Evolutionary conservation across 2,888 invertebrate species (phyloP).

Genomic region (Drepana falcataria): DNA sequence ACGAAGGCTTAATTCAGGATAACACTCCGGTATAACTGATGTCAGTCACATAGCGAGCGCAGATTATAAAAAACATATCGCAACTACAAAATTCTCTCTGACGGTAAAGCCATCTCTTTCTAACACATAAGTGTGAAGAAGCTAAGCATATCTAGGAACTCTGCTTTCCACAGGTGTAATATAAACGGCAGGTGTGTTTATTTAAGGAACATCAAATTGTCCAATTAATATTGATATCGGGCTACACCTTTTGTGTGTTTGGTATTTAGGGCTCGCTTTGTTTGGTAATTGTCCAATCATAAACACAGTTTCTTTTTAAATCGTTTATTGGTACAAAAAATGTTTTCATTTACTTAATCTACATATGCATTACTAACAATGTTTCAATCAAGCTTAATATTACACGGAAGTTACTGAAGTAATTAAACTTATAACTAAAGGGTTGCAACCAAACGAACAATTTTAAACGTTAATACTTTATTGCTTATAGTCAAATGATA

Average conservation of each 20-base stretch:
- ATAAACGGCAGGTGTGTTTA: slow-evolving; percentile 54
- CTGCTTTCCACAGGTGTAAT: slow-evolving; percentile 36
- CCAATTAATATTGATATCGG: slow-evolving; percentile 41
- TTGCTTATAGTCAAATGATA: no score
- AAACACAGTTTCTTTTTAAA: neutral
- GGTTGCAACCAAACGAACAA: no score
- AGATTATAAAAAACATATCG: slow-evolving; percentile 22
- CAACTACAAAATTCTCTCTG: slow-evolving; percentile 7
- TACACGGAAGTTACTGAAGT: no score
- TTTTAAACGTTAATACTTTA: no score
- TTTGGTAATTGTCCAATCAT: slow-evolving; percentile 28
- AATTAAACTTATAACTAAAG: no score
- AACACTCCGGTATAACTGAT: no score
- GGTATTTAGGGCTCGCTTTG: slow-evolving; percentile 16
- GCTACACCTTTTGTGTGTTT: slow-evolving; percentile 27
- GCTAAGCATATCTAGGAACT: slow-evolving; percentile 17
- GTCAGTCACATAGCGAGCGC: neutral
- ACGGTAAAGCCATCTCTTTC: slow-evolving; percentile 15
- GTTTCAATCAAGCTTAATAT: no score
- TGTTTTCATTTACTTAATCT: neutral
- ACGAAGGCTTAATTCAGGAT: no score
- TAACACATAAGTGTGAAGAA: slow-evolving; percentile 16
- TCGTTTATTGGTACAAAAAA: no score
- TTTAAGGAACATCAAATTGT: slow-evolving; percentile 42
- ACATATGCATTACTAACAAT: no score